A percentile compares a stretch with the other conserved stretches of the same genome.
These are phyloP conservation scores for Lontra canadensis DNA, from an alignment of 2,113 vertebrate species.

Conservation along the genomic window DNA sequence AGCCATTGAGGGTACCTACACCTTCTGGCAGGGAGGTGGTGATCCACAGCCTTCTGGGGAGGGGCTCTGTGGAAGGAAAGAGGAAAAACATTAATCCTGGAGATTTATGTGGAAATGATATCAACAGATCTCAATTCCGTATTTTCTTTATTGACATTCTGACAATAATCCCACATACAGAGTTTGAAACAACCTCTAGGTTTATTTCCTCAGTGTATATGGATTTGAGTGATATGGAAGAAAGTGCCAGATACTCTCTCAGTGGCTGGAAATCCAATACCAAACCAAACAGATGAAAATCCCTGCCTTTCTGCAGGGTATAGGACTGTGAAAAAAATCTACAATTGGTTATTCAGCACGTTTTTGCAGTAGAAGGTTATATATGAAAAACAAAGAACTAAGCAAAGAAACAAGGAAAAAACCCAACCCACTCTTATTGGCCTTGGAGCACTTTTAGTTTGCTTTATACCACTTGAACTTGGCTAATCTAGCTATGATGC, in stretches of 20 bases:
- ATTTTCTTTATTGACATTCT: not conserved
- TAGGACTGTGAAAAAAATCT: not conserved
- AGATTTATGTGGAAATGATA: conserved; percentile 19
- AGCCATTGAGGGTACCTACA: conserved; percentile 90
- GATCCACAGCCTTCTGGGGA: conserved; percentile 52
- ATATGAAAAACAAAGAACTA: not conserved
- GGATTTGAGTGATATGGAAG: not conserved
- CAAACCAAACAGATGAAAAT: not conserved
- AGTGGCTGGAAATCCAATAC: not conserved
- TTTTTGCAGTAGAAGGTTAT: not conserved
- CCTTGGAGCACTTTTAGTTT: not conserved
- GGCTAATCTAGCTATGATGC: not conserved
- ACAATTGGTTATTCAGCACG: not conserved
- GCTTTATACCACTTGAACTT: not conserved
- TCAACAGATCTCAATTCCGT: not conserved
- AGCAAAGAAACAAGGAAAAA: not conserved
- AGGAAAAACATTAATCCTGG: conserved; percentile 59
- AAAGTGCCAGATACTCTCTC: not conserved
- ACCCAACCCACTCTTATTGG: not conserved
- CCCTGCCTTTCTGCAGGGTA: not conserved
- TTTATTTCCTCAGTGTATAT: conserved; percentile 10
- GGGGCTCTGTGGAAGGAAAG: conserved; percentile 79
- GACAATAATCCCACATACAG: not conserved
- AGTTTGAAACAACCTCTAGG: not conserved
- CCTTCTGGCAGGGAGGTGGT: conserved; percentile 40